Evolutionary conservation across 2,797 vertebrate species (phyloP).

Genomic region (Darevskia nairensis): DNA sequence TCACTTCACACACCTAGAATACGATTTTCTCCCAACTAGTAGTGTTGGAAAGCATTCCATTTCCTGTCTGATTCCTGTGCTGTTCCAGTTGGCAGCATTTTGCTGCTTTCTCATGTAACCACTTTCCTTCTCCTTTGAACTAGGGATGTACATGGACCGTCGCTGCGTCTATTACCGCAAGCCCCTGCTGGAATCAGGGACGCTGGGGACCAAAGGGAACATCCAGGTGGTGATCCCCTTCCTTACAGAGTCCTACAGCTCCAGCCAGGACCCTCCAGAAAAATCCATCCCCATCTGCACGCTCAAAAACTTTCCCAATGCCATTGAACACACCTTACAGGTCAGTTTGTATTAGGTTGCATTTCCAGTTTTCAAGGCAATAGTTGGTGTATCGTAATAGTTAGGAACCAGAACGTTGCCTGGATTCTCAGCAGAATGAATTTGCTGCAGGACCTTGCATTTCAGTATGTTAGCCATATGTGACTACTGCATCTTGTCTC

Average conservation of each 20-base stretch:
- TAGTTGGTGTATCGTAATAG: neutral
- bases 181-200: constrained; percentile 94
- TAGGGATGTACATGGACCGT: constrained; percentile 96
- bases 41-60: neutral
- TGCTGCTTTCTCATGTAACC: neutral
- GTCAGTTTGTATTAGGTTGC: constrained; percentile 71
- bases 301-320: constrained; percentile 97
- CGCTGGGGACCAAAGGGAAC: constrained; percentile 95
- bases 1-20: neutral
- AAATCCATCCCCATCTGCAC: constrained; percentile 99
- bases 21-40: neutral
- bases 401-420: neutral
- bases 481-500: neutral
- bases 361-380: neutral
- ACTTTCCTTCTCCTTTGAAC: neutral
- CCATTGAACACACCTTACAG: constrained; percentile 97
- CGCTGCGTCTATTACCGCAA: constrained; percentile 97
- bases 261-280: constrained; percentile 97
- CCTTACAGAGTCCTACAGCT: constrained; percentile 96
- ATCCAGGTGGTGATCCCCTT: constrained; percentile 98
- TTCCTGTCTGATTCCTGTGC: neutral
- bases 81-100: neutral
- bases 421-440: neutral
- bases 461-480: neutral
- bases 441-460: neutral